Evolutionary conservation across 2,113 vertebrate species (phyloP), one percentile per base, ranked within the genome.

Genomic region (Cyprinodon tularosa): DNA sequence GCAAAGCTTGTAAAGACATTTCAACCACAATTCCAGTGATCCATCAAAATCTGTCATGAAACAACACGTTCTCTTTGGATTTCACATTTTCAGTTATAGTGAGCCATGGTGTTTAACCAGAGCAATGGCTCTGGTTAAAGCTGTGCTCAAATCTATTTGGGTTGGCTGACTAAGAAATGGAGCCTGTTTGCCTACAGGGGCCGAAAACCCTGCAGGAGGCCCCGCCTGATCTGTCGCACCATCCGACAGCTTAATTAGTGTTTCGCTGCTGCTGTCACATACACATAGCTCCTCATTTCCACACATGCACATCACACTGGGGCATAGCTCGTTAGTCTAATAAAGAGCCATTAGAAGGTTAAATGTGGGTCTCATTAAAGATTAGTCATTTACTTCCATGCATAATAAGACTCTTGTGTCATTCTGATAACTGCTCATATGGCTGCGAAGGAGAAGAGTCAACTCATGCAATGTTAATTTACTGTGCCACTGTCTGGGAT

Each of bases 281-380:
- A 71, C 50, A 57, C 50, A n/a, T 2, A 20, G 50, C 80, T 77
- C 17, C 57, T 77, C 62, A 71, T 66, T 45, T 76, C 40, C 60
- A 68, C 69, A 72, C 74, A 64, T 71, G 69, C 81, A 77, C 74
- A 78, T 11, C 88, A 88, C 81, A 78, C 83, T 81, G 74, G 84
- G 87, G 76, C 76, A 82, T 66, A 87, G 85, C 88, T 87, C 82
- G 87, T 93, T 91, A 93, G 88, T 81, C 88, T 85, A 91, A 92
- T 91, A 86, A 90, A 90, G 84, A 91, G 82, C 87, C 84, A 90
- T 91, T 90, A 90, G 85, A 89, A 93, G 91, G 90, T 93, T 90
- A 89, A 91, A 90, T 84, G 84, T 86, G 88, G 86, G 90, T 88
- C 88, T 92, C 87, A 91, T 93, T 91, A 93, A 89, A 89, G 87